A percentile compares a stretch with the other conserved stretches of the same genome.
Conservation (phyloP, 2,113 vertebrate genomes). For the Microcebus tavaratra region DNA sequence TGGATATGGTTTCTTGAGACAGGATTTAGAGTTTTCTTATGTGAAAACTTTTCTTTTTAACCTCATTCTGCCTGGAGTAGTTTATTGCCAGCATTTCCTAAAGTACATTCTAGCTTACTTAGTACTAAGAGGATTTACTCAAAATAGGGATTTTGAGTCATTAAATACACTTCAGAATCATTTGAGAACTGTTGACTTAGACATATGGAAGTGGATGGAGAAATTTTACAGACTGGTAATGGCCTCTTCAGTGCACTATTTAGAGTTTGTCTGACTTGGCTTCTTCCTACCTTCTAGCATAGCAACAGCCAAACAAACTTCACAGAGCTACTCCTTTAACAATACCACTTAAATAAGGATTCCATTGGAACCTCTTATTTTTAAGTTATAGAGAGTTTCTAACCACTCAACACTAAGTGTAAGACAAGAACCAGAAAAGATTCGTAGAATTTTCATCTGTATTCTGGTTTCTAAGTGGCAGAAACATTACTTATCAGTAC, state of each 20-base stretch:
- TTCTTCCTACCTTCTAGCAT: neutral
- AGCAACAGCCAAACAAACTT: neutral
- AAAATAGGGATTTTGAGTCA: neutral
- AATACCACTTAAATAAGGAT: neutral
- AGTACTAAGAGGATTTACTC: neutral
- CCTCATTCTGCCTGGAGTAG: neutral
- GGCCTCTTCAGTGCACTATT: neutral
- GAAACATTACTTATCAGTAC: neutral
- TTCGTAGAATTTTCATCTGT: neutral
- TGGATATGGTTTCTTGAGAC: neutral
- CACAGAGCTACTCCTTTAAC: neutral
- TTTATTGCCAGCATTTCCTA: neutral
- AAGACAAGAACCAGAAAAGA: neutral
- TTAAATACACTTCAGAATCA: neutral
- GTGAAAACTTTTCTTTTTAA: constrained; percentile 34
- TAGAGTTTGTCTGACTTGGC: neutral
- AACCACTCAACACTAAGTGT: neutral
- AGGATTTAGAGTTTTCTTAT: neutral
- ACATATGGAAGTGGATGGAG: neutral
- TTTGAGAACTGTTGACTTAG: neutral
- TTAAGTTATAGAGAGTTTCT: neutral
- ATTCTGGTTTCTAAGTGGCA: neutral
- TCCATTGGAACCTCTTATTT: neutral
- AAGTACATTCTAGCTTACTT: neutral
- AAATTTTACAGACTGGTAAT: neutral